phyloP scores from a whole-genome alignment of 2,113 vertebrate species.

The Hylia prasina region DNA sequence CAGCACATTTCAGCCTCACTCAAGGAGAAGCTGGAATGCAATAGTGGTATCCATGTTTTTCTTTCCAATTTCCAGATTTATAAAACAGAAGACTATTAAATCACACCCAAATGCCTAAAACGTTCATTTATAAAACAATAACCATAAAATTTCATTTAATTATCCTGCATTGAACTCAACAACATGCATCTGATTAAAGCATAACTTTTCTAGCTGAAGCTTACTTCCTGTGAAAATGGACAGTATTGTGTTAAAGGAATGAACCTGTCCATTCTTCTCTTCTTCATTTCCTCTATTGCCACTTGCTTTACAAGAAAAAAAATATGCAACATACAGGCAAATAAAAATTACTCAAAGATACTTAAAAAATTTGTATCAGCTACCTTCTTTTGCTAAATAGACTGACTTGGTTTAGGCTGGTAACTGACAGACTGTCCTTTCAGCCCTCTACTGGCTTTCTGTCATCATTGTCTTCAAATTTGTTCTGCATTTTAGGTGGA shows the following conservation, averaged over 20 bases:
- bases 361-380: background rate
- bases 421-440: background rate
- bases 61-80: background rate
- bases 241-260: background rate
- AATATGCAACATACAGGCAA: fast-evolving
- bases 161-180: background rate
- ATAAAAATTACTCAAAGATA: background rate
- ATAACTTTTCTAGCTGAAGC: background rate
- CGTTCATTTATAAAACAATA: background rate
- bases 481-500: background rate
- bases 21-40: background rate
- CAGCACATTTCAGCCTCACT: background rate
- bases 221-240: background rate
- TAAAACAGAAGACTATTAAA: background rate
- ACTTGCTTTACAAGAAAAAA: background rate
- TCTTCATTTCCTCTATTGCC: background rate
- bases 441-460: background rate
- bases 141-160: background rate
- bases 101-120: background rate
- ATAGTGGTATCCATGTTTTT: background rate
- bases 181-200: background rate
- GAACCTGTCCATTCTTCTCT: background rate
- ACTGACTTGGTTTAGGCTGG: background rate
- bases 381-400: background rate
- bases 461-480: background rate